These are phyloP conservation scores for Biston stratarius DNA, from an alignment of 2,888 invertebrate species.

Conservation along the genomic window DNA sequence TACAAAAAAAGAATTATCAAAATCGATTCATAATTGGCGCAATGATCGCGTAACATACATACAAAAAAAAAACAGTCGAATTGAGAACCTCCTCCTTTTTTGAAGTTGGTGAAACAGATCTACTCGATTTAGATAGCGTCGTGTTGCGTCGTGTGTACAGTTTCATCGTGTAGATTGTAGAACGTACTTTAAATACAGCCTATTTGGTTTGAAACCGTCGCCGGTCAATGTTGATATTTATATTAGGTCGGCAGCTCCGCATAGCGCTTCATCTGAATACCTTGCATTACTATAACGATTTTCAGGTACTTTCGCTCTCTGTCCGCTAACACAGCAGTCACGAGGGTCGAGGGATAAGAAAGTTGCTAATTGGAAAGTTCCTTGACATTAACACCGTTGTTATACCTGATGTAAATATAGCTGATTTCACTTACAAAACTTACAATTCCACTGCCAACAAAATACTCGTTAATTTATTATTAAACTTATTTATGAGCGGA, in stretches of 20 bases:
- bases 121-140: too few relatives aligned
- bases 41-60: too few relatives aligned
- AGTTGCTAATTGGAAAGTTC: conserved; percentile 40
- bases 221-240: background rate
- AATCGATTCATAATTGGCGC: too few relatives aligned
- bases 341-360: conserved; percentile 43
- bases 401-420: conserved; percentile 17
- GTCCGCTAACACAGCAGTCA: conserved; percentile 43
- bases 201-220: too few relatives aligned
- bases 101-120: too few relatives aligned
- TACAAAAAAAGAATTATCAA: too few relatives aligned
- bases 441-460: background rate
- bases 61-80: too few relatives aligned
- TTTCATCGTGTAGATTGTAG: too few relatives aligned
- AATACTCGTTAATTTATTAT: background rate
- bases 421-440: conserved; percentile 15
- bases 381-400: conserved; percentile 28
- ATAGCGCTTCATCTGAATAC: conserved; percentile 3
- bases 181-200: too few relatives aligned
- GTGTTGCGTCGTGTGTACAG: too few relatives aligned
- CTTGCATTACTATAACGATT: conserved; percentile 15
- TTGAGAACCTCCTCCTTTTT: too few relatives aligned
- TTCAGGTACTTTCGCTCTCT: conserved; percentile 52
- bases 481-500: background rate
- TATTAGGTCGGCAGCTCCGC: background rate